Evolutionary conservation across 2,797 vertebrate species (phyloP).

Genomic region (Coilia nasus): DNA sequence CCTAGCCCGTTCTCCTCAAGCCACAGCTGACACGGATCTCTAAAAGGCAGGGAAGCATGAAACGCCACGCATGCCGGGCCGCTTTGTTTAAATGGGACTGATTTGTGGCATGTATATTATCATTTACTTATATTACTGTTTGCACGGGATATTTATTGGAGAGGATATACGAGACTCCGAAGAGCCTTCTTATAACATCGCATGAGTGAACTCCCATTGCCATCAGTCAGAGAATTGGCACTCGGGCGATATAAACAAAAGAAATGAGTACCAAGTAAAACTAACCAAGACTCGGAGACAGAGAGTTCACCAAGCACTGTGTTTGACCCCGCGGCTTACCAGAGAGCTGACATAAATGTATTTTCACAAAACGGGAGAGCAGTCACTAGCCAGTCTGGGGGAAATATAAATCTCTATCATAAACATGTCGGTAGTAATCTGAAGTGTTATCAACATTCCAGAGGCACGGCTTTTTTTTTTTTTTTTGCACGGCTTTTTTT

Average conservation of each 20-base stretch:
- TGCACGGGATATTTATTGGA: constrained; percentile 22
- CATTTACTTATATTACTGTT: constrained; percentile 26
- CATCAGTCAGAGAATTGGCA: constrained; percentile 33
- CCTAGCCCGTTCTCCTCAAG: not conserved
- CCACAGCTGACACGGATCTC: constrained; percentile 19
- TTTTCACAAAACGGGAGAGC: constrained; percentile 65
- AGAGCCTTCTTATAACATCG: constrained; percentile 22
- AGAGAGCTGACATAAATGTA: constrained; percentile 66
- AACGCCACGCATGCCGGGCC: not conserved
- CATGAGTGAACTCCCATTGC: constrained; percentile 24
- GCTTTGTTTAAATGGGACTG: constrained; percentile 23
- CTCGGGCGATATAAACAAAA: constrained; percentile 29
- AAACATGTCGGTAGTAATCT: constrained; percentile 77
- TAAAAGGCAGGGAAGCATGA: not conserved
- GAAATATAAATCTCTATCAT: constrained; percentile 74
- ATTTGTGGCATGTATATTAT: constrained; percentile 28
- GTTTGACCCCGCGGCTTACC: constrained; percentile 38
- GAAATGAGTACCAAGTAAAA: constrained; percentile 20
- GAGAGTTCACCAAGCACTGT: constrained; percentile 30
- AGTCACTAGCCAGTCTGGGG: constrained; percentile 63
- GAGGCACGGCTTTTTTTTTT: constrained; percentile 40
- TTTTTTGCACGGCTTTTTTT: constrained; percentile 69
- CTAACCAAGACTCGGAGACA: constrained; percentile 13
- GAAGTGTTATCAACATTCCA: constrained; percentile 73
- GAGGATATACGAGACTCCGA: constrained; percentile 20